phyloP scores from a whole-genome alignment of 2,113 vertebrate genomes.

The Laterallus jamaicensis region DNA sequence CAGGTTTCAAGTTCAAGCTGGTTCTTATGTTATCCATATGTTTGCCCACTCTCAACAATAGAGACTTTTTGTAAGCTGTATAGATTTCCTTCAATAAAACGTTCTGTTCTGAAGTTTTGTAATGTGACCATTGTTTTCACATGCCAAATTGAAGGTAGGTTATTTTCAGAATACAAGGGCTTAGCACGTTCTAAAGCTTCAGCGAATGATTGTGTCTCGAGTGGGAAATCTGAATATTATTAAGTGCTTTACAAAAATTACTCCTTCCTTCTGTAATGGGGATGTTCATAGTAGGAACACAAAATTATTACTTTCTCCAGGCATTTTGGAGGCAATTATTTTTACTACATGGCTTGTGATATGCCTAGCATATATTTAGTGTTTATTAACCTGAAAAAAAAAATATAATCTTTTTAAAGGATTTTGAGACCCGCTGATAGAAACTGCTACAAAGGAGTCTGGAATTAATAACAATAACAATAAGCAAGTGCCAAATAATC shows the following conservation, averaged over 20 bases:
- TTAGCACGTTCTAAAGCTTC: neutral
- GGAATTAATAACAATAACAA: neutral
- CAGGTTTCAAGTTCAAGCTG: constrained; percentile 15
- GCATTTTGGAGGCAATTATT: neutral
- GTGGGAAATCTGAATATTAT: neutral
- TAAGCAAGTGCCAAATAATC: neutral
- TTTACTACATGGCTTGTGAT: neutral
- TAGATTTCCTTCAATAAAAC: neutral
- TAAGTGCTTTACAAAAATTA: neutral
- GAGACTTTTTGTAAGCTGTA: neutral
- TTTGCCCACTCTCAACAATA: neutral
- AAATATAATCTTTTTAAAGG: neutral
- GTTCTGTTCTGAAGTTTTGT: neutral
- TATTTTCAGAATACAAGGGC: neutral
- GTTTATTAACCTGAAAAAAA: neutral
- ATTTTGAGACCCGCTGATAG: neutral
- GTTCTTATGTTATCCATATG: constrained; percentile 26
- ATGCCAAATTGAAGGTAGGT: neutral
- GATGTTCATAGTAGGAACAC: neutral
- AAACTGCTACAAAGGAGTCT: neutral
- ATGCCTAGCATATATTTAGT: neutral
- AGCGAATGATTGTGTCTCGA: neutral
- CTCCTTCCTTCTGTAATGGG: neutral
- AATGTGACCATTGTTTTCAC: neutral
- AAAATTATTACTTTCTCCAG: neutral